Percentiles rank a stretch among this genome's conserved stretches.
These are phyloP conservation scores for Pycnomerus fuliginosus DNA, from an alignment of 2,888 invertebrate species.

Conservation along the genomic window DNA sequence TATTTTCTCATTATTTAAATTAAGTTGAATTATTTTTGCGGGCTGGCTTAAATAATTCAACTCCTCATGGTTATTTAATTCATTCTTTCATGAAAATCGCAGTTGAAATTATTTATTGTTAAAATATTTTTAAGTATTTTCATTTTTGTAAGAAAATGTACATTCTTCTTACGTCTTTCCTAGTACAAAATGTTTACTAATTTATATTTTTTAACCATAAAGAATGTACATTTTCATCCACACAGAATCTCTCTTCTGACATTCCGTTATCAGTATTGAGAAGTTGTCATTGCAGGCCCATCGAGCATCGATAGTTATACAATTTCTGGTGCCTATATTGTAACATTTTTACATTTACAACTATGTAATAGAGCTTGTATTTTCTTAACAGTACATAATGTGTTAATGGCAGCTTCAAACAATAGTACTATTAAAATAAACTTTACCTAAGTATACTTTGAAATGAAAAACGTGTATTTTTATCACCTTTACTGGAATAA, in stretches of 20 bases:
- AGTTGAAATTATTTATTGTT: constrained; percentile 40
- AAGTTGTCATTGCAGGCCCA: constrained; percentile 38
- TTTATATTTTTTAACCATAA: constrained; percentile 10
- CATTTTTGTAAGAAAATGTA: constrained; percentile 14
- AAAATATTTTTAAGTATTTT: constrained; percentile 7
- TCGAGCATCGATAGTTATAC: not conserved
- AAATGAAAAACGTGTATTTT: constrained; percentile 12
- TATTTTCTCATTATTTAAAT: constrained; percentile 19
- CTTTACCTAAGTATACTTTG: constrained; percentile 17
- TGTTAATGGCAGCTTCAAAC: constrained; percentile 39
- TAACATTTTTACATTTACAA: constrained; percentile 15
- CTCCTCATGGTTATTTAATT: constrained; percentile 33
- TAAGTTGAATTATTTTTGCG: constrained; percentile 24
- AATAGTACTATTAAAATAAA: constrained; percentile 32
- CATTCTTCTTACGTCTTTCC: constrained; percentile 4
- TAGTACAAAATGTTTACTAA: constrained; percentile 8
- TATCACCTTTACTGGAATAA: too few species aligned
- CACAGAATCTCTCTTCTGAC: constrained; percentile 30
- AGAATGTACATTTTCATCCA: constrained; percentile 20
- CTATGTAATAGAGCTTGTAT: constrained; percentile 11
- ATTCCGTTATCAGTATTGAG: constrained; percentile 50
- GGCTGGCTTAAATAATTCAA: constrained; percentile 32
- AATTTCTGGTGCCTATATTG: constrained; percentile 9
- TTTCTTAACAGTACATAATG: constrained; percentile 9
- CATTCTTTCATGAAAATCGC: constrained; percentile 35